Evolutionary conservation across 2,888 invertebrate species (phyloP), one percentile per base, ranked within the genome.

Genomic region (Ischnus inquisitorius): DNA sequence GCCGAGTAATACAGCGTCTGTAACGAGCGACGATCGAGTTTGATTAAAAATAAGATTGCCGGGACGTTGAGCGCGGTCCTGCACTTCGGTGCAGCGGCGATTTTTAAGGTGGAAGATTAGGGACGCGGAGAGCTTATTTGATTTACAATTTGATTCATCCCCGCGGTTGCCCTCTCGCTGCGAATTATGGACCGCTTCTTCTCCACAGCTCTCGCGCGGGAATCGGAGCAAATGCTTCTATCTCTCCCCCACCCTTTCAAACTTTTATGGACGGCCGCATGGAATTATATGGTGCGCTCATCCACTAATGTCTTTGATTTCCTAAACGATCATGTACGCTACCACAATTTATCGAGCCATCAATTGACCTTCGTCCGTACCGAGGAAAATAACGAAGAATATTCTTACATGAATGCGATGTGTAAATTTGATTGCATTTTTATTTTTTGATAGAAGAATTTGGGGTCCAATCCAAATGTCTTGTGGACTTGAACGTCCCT

Each of bases 1-100:
- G 86, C 87, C 86, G 78, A 84, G 85, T 82, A 84, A 85, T 85
- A 72, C 83, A 78, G 74, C 60, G 69, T 82, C 72, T 78, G 82
- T 75, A 81, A 83, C 84, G 81, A 84, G 79, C 79, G 82, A 81
- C 85, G 76, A 85, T 82, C 88, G 81, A 86, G 83, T 87, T 91
- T 90, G 91, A 90, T 91, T 91, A 90, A 91, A 92, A 92, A 91
- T 89, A 88, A 91, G 89, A 91, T 91, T 91, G 90, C 57, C 60
- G 51, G 65, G 80, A 67, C 65, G 67, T 41, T 46, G 75, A 51
- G 74, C 65, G 85, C 85, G 86, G 82, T 68, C 83, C 43, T 14
- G 76, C 25, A 60, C 25, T 60, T 39, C 48, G 62, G 51, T 4
- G 69, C 6, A 72, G 62, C 77, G 87, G 83, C 86, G 89, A 90